Evolutionary conservation across 2,888 invertebrate genomes (phyloP).

Genomic region (Xylocampa areola): DNA sequence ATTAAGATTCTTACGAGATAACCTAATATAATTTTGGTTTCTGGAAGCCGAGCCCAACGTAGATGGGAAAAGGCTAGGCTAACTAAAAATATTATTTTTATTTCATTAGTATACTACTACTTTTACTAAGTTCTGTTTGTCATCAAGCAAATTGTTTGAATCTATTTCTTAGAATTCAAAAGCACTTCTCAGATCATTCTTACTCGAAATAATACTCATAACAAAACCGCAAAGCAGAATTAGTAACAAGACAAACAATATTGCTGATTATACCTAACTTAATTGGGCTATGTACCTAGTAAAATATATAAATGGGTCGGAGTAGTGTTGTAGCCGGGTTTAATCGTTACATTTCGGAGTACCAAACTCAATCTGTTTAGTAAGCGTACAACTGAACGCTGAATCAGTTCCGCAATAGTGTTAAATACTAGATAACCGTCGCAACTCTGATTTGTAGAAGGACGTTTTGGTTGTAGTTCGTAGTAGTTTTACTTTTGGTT

Average conservation of each 20-base stretch:
- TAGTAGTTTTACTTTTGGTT: not conserved
- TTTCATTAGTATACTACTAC: too few species aligned
- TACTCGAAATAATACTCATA: not conserved
- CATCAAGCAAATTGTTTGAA: too few species aligned
- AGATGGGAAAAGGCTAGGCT: too few species aligned
- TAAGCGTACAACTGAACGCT: conserved; percentile 11
- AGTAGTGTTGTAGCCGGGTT: conserved; percentile 11
- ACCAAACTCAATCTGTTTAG: conserved; percentile 10
- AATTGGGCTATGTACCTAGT: conserved; percentile 4
- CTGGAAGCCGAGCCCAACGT: too few species aligned
- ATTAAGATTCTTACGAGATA: too few species aligned
- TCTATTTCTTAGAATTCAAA: too few species aligned
- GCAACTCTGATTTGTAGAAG: not conserved
- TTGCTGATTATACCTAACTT: conserved; percentile 6
- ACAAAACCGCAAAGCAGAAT: not conserved
- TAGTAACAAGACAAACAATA: conserved; percentile 2
- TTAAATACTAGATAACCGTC: conserved; percentile 8
- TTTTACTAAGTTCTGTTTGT: too few species aligned
- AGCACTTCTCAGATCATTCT: too few species aligned
- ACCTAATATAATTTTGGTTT: too few species aligned
- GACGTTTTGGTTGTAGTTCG: not conserved
- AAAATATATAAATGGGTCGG: conserved; percentile 20
- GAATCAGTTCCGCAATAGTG: conserved; percentile 10
- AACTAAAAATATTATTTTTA: too few species aligned
- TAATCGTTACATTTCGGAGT: conserved; percentile 26